These are phyloP conservation scores for Microtus pennsylvanicus DNA, from an alignment of 2,113 vertebrate genomes.

Conservation along the genomic window DNA sequence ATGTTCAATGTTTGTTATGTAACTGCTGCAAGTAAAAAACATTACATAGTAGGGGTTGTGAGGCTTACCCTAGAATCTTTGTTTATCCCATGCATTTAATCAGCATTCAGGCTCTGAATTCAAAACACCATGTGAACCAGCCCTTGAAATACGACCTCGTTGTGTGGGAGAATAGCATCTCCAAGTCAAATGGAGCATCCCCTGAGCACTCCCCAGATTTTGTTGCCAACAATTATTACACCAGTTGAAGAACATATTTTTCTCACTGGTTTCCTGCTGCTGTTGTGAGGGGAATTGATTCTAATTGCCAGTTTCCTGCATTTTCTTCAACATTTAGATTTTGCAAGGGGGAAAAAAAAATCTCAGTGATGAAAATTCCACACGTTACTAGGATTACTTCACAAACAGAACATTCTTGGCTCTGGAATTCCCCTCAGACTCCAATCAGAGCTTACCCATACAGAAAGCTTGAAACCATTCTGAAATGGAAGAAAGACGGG, in stretches of 20 bases:
- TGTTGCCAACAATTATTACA: constrained; percentile 54
- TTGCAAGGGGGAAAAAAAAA: constrained; percentile 10
- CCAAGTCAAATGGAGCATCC: background rate
- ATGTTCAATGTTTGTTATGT: constrained; percentile 30
- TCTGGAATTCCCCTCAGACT: constrained; percentile 76
- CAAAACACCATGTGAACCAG: constrained; percentile 7
- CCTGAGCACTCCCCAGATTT: background rate
- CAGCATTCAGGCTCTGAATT: constrained; percentile 33
- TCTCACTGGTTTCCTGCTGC: constrained; percentile 72
- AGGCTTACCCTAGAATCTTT: background rate
- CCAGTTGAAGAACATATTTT: constrained; percentile 70
- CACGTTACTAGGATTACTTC: constrained; percentile 76
- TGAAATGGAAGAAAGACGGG: constrained; percentile 73
- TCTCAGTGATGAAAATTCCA: constrained; percentile 75
- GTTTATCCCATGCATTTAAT: constrained; percentile 37
- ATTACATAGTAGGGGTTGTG: background rate
- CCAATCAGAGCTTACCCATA: constrained; percentile 58
- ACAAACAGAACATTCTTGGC: constrained; percentile 73
- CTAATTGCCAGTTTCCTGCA: constrained; percentile 78
- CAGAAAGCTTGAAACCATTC: constrained; percentile 74
- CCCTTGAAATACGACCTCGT: constrained; percentile 33
- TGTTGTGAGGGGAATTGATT: constrained; percentile 63
- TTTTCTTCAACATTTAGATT: constrained; percentile 73
- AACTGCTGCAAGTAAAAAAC: constrained; percentile 2
- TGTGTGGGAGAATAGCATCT: background rate